Base-by-base conservation (phyloP, 1,140 invertebrate species). In the Heliconius himera region DNA sequence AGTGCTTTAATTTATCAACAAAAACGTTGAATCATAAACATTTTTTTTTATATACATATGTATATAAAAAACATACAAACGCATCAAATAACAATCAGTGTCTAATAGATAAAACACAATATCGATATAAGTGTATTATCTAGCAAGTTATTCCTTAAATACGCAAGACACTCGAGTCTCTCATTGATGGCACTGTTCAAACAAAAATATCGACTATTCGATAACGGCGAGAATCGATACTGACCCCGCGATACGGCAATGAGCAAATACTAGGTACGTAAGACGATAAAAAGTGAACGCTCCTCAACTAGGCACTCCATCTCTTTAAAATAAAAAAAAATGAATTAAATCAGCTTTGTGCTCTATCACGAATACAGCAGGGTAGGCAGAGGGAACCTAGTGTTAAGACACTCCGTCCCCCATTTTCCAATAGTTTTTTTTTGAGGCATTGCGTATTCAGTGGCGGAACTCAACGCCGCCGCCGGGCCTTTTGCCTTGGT, bases 121-220 rank as follows among this genome's bases (percentile, higher is more conserved):
- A 89, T 88, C 84, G 91, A 79, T 84, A 83, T 29, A 73, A 78
- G 88, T 88, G 89, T 85, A 87, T 89, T 89, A 91, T 89, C 91
- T 89, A 90, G 92, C 90, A 90, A 92, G 90, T 91, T 93, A 93
- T 93, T 91, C 88, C 88, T 91, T 88, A 92, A 94, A 94, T 91
- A 93, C 85, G 89, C 88, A 89, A 91, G 89, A 90, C 87, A 92
- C 90, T 91, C 88, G 85, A 92, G 83, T 73, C 84, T 82, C 89
- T 88, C 90, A 92, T 91, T 93, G 91, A 93, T 92, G 91, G 89
- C 85, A 75, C 85, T 88, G 82, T 76, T 87, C 86, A 91, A 94
- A 92, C 89, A 94, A 87, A 93, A 89, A 92, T 94, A 94, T 92
- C 90, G 92, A 93, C 90, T 91, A 89, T 90, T 90, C 88, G 92